Evolutionary conservation across 2,113 vertebrate species (phyloP).

Genomic region (Heterotilapia buettikoferi): DNA sequence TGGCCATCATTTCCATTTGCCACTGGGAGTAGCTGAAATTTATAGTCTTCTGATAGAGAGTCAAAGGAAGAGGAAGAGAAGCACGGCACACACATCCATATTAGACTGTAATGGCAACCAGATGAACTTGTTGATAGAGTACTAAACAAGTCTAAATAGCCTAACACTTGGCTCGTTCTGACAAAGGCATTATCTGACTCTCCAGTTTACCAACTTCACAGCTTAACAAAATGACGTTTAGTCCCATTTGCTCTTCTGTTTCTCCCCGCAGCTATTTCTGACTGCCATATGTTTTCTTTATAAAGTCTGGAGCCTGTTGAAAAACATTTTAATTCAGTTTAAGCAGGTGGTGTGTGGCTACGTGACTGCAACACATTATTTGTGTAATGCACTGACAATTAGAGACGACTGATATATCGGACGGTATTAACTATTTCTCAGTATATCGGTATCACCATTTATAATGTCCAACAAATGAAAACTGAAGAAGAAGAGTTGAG

Average conservation of each 20-base stretch:
- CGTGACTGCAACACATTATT: conserved; percentile 13
- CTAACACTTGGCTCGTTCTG: conserved; percentile 3
- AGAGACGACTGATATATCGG: not conserved
- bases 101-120: conserved; percentile 38
- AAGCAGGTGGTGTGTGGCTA: not conserved
- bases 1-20: conserved; percentile 49
- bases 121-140: conserved; percentile 44
- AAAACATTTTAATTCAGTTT: conserved; percentile 1
- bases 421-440: not conserved
- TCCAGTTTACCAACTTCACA: not conserved
- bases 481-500: not conserved
- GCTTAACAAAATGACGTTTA: not conserved
- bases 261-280: not conserved
- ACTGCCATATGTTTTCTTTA: conserved; percentile 10
- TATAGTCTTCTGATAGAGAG: conserved; percentile 26
- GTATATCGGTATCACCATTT: not conserved
- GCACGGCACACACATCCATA: conserved; percentile 10
- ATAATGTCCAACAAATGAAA: not conserved
- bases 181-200: conserved; percentile 15
- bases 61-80: conserved; percentile 13
- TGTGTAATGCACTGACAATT: conserved; percentile 15
- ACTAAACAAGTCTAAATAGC: conserved; percentile 25
- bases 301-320: not conserved
- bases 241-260: not conserved
- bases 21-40: conserved; percentile 17